Conservation (phyloP, 2,113 vertebrate genomes). For the Gasterosteus aculeatus region DNA sequence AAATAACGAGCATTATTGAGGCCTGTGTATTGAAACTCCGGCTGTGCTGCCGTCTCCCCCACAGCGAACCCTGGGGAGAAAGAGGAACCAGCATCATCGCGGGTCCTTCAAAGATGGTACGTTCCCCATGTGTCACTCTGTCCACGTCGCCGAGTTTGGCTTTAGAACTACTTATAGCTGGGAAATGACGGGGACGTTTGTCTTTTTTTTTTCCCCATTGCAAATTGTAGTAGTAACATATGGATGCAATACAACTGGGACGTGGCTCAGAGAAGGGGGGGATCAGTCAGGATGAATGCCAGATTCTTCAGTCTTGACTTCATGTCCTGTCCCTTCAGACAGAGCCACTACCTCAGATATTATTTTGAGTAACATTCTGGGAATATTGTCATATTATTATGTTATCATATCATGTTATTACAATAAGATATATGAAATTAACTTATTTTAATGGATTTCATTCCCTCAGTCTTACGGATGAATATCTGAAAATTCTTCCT, state of each 20-base stretch:
- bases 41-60: slow-evolving; percentile 46
- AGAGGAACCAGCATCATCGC: slow-evolving; percentile 82
- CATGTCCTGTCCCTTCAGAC: not conserved
- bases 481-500: not conserved
- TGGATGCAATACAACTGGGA: not conserved
- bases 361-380: not conserved
- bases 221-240: not conserved
- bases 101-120: slow-evolving; percentile 98
- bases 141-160: slow-evolving; percentile 38
- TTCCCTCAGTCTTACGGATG: not conserved
- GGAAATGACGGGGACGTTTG: slow-evolving; percentile 35
- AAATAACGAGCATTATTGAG: not conserved
- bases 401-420: not conserved
- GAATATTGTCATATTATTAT: no score
- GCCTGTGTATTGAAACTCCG: not conserved
- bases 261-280: slow-evolving; percentile 1
- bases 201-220: not conserved
- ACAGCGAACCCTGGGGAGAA: slow-evolving; percentile 86
- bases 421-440: not conserved
- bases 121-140: slow-evolving; percentile 61
- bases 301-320: not conserved
- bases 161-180: slow-evolving; percentile 13
- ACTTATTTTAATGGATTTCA: not conserved
- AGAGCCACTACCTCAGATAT: not conserved
- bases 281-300: slow-evolving; percentile 21